Conservation (phyloP, 2,113 vertebrate species). For the Plestiodon gilberti region DNA sequence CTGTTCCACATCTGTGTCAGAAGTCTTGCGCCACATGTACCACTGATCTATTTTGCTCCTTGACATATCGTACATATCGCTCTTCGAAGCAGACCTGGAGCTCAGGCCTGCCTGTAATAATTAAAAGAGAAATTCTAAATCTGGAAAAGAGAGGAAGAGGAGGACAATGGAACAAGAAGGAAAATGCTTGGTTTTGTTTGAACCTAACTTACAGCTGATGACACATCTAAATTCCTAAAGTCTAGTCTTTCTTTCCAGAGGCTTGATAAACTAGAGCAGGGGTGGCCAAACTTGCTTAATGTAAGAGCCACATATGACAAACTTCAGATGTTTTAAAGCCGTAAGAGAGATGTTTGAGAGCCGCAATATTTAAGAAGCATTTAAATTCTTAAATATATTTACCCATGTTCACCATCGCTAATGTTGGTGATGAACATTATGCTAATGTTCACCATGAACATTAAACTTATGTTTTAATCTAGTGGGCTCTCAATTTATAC, state of each 20-base stretch:
- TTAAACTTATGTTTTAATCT: too few species aligned
- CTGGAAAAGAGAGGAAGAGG: not conserved
- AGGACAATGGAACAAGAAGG: constrained; percentile 35
- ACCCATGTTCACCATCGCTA: too few species aligned
- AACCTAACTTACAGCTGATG: not conserved
- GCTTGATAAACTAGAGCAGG: not conserved
- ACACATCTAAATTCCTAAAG: not conserved
- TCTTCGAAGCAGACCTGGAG: constrained; percentile 57
- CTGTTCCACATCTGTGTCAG: constrained; percentile 35
- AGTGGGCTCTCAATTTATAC: too few species aligned
- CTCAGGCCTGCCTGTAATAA: constrained; percentile 41
- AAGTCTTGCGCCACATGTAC: constrained; percentile 37
- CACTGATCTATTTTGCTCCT: constrained; percentile 37
- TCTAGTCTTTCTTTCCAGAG: not conserved
- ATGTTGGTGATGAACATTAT: too few species aligned
- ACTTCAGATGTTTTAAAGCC: too few species aligned
- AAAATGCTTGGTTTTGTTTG: not conserved
- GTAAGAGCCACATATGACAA: too few species aligned
- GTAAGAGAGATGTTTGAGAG: too few species aligned
- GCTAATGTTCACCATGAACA: too few species aligned
- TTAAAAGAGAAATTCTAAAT: constrained; percentile 46
- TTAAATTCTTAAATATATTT: too few species aligned
- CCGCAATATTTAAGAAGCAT: too few species aligned
- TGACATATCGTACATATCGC: not conserved
- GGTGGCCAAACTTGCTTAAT: too few species aligned